Percentiles rank a stretch among this genome's conserved stretches.
These are phyloP conservation scores for Ctenomys sociabilis DNA, from an alignment of 2,113 vertebrate genomes.

Conservation along the genomic window DNA sequence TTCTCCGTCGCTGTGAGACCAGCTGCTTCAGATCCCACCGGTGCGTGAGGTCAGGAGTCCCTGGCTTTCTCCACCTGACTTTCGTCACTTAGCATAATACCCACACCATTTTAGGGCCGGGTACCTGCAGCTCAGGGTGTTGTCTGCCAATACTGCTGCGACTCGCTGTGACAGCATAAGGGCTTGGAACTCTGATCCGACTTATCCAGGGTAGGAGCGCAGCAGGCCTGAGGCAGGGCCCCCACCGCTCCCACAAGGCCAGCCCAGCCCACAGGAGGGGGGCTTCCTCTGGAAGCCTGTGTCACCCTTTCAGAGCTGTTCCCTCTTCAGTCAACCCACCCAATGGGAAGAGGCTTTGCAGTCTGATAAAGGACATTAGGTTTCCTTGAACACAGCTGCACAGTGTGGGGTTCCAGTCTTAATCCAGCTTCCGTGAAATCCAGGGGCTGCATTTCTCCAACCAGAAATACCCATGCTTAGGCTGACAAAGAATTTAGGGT, in stretches of 20 bases:
- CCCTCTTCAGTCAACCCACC: not conserved
- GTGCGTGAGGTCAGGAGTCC: too few relatives aligned
- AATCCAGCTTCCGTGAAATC: not conserved
- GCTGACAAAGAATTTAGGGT: not conserved
- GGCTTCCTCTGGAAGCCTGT: not conserved
- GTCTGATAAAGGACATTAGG: not conserved
- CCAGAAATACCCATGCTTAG: not conserved
- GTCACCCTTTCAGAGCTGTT: not conserved
- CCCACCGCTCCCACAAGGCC: not conserved
- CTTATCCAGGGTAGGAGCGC: not conserved
- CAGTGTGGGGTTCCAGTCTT: conserved; percentile 20
- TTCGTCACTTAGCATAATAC: not conserved
- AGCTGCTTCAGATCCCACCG: not conserved
- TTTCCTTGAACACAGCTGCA: conserved; percentile 35
- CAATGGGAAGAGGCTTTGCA: conserved; percentile 14
- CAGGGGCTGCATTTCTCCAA: conserved; percentile 7
- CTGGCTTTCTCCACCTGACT: too few relatives aligned
- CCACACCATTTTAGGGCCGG: not conserved
- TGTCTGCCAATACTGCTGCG: not conserved
- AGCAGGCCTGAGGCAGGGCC: not conserved
- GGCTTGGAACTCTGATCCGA: not conserved
- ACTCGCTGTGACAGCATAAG: not conserved
- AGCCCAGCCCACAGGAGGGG: not conserved
- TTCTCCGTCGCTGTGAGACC: not conserved
- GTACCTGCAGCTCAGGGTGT: not conserved